Conservation (phyloP, 2,797 vertebrate species). For the Natrix natrix region DNA sequence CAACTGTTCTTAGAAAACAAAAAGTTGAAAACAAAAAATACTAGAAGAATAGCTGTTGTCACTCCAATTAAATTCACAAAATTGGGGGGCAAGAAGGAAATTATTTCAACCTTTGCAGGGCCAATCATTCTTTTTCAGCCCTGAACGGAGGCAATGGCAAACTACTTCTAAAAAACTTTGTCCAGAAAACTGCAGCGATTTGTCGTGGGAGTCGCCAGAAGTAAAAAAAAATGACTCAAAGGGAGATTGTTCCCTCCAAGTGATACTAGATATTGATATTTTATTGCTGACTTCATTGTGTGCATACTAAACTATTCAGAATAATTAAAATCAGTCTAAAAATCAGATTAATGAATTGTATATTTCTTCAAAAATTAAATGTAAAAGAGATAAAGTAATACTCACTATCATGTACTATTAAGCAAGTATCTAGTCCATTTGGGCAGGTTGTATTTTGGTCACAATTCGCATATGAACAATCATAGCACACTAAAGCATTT, state of each 20-base stretch:
- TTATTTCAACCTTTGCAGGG: too few relatives aligned
- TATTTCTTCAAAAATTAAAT: background rate
- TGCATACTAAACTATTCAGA: background rate
- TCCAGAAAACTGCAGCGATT: background rate
- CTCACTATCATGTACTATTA: conserved; percentile 15
- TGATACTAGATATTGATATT: background rate
- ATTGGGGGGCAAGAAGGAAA: too few relatives aligned
- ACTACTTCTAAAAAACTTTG: background rate
- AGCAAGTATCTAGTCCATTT: conserved; percentile 46
- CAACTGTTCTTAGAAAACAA: too few relatives aligned
- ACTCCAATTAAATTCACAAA: too few relatives aligned
- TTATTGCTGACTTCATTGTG: background rate
- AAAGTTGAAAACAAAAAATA: too few relatives aligned
- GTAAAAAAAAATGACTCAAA: background rate
- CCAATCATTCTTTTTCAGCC: background rate
- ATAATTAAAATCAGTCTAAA: background rate
- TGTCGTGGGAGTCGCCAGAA: background rate
- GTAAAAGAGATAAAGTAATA: background rate
- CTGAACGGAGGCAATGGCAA: background rate
- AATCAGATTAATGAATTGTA: background rate
- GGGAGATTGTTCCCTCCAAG: background rate
- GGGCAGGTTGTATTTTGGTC: conserved; percentile 50
- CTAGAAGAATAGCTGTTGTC: too few relatives aligned
- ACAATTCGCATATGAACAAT: conserved; percentile 51
- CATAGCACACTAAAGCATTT: conserved; percentile 56